These are phyloP conservation scores for Microhierax caerulescens DNA, from an alignment of 2,797 vertebrate species.

Conservation along the genomic window DNA sequence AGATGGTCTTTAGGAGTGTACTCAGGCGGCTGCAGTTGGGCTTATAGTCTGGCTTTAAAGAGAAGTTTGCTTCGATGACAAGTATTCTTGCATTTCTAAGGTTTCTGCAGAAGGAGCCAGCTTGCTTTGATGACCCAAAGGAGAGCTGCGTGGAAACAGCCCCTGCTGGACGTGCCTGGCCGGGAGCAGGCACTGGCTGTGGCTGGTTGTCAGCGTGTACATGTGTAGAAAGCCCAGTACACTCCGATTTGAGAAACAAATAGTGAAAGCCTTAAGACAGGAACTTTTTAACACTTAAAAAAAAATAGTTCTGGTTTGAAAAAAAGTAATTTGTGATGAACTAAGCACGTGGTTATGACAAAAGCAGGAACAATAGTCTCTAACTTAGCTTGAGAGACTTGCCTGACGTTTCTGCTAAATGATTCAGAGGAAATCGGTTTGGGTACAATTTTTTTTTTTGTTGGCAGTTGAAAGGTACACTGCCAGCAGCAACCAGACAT, in stretches of 20 bases:
- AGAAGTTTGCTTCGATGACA: neutral
- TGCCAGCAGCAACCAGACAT: neutral
- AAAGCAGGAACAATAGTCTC: neutral
- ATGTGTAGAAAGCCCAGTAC: neutral
- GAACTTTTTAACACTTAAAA: neutral
- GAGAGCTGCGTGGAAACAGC: neutral
- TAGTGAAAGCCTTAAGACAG: neutral
- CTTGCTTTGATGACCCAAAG: neutral
- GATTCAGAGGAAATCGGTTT: neutral
- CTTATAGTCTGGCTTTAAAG: constrained; percentile 15
- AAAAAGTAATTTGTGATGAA: accelerated
- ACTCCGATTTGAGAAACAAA: neutral
- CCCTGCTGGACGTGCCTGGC: accelerated
- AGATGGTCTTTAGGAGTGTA: neutral
- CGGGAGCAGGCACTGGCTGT: accelerated
- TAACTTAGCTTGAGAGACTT: neutral
- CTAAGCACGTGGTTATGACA: neutral
- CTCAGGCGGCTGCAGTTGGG: neutral
- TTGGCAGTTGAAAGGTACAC: neutral
- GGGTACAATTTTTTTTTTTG: too few relatives aligned
- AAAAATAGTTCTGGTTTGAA: neutral
- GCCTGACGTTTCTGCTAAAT: neutral
- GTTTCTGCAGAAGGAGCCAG: neutral
- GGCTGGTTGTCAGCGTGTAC: neutral
- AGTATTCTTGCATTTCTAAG: neutral